These are phyloP conservation scores for Halcyon badia DNA, from an alignment of 2,797 vertebrate genomes.

Conservation along the genomic window DNA sequence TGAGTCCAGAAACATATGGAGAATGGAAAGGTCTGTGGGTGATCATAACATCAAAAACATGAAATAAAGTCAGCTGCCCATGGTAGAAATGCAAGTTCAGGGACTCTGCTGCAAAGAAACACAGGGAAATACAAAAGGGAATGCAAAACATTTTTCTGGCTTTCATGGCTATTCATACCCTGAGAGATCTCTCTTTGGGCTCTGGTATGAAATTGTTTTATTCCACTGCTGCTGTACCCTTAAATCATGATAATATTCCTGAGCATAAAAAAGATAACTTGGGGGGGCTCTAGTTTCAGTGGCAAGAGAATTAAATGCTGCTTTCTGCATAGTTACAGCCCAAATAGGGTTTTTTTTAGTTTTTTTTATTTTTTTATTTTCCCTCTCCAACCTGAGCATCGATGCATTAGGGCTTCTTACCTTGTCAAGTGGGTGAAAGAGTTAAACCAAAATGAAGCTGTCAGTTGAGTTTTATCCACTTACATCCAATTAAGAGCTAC, in stretches of 20 bases:
- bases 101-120: neutral
- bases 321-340: neutral
- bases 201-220: neutral
- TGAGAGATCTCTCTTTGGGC: neutral
- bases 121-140: neutral
- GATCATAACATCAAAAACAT: constrained; percentile 44
- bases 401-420: neutral
- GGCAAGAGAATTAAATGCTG: neutral
- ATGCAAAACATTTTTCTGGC: neutral
- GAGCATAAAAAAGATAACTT: neutral
- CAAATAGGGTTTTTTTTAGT: neutral
- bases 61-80: constrained; percentile 38
- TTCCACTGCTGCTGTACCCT: neutral
- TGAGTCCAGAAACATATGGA: constrained; percentile 40
- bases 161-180: neutral
- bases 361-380: neutral
- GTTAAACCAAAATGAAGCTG: neutral
- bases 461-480: constrained; percentile 1
- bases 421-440: neutral
- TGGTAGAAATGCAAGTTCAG: constrained; percentile 29
- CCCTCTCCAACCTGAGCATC: neutral
- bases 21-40: constrained; percentile 33
- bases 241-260: constrained; percentile 4
- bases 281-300: neutral
- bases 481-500: constrained; percentile 8